Base-by-base conservation (phyloP, 2,113 vertebrate species). In the Gopherus evgoodei region DNA sequence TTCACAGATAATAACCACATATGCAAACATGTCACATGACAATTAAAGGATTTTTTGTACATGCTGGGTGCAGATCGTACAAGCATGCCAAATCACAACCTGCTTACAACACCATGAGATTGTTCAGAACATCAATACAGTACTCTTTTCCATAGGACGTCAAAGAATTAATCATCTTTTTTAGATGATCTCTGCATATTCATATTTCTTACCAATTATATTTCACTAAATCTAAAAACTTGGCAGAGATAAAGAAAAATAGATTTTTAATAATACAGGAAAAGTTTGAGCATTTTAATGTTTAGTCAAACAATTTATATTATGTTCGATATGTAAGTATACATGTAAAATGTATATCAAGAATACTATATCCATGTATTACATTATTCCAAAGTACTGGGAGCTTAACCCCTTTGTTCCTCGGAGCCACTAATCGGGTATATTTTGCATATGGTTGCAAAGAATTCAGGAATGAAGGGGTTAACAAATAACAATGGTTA, bases 11-110 rank as follows among this genome's bases (percentile, higher is more conserved):
- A 98, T 98, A 98, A 98, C 98, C 98, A 99, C 97, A 98, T 98
- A 98, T 98, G 98, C 99, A 99, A 98, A 98, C 97, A 98, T 98
- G 98, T 98, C 98, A 98, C 98, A 97, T 98, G 99, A 99, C 98
- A 99, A 98, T 98, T 98, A 98, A 98, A 97, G 96, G 97, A 94
- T 84, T 91, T 98, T 98, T 98, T 98, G 98, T 98, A 98, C 98
- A 99, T 99, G 98, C 98, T 97, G 98, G 98, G 98, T 98, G 98
- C 98, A 98, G 96, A 98, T 98, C 97, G 95, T 98, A 98, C 97
- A 98, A 98, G 97, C 98, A 99, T 99, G 99, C 99, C 96, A 97
- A 97, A 98, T 98, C 96, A 97, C 97, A 97, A 98, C 97, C 98
- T 98, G 98, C 97, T 97, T 96, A 98, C 98, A 98, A 95, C 95